Base-by-base conservation (phyloP, 2,888 invertebrate species). In the Diarsia rubi region DNA sequence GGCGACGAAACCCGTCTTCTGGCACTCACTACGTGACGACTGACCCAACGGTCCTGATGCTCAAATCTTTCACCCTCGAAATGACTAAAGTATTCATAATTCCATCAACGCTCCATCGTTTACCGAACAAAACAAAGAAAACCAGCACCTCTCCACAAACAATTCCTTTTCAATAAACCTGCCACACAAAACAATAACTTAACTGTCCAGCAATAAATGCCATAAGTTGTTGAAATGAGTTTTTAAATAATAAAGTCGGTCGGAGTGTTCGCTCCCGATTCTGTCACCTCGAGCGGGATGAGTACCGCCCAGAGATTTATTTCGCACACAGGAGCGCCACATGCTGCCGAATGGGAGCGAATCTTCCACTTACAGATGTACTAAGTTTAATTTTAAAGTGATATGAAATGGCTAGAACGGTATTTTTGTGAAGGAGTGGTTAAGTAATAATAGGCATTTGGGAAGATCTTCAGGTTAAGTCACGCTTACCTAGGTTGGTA, bases 241-340 rank as follows among this genome's bases (percentile, higher is more conserved):
- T 85, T 87, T 89, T 83, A 82, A 87, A 87, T 88, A 85, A 86
- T 87, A 87, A 91, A 90, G 87, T 88, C 74, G 77, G 69, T 69
- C 71, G 79, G 91, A 92, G 91, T 92, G 92, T 86, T 85, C 88
- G 70, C 79, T 68, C 67, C 83, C 86, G 92, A 92, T 93, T 93
- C 92, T 92, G 92, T 92, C 92, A 89, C 85, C 82, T 80, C 74
- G 75, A 44, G 47, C 79, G 80, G 90, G 89, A 90, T 90, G 90
- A 91, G 87, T 83, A 85, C 72, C 83, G 77, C 85, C 81, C 89
- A 82, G 87, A 90, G 92, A 92, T 92, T 92, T 92, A 92, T 90
- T 90, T 86, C 90, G 81, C 88, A 86, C 88, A 49, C 27, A 42
- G 16, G 14, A 47, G 19, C 60, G 60, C 83, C 69, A 79, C 72